Conservation (phyloP, 2,888 invertebrate species). For the Magallana nippona region DNA sequence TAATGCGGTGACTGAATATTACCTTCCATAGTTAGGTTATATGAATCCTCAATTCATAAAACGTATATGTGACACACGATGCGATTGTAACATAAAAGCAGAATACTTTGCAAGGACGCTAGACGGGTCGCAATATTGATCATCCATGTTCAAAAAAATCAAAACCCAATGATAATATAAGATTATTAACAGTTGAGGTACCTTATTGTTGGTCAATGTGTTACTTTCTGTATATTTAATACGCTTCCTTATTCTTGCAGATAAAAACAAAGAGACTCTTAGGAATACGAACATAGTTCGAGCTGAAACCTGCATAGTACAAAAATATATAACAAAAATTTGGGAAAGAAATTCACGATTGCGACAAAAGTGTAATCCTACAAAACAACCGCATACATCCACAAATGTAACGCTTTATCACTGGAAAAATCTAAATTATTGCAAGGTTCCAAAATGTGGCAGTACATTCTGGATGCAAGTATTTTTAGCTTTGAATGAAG, state of each 20-base stretch:
- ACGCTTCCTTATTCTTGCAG: background rate
- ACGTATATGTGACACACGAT: too few relatives aligned
- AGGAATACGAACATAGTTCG: background rate
- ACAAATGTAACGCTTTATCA: background rate
- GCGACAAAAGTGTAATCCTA: background rate
- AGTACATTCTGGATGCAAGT: constrained; percentile 37
- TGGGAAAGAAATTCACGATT: constrained; percentile 14
- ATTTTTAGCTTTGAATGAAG: constrained; percentile 18
- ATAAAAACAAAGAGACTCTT: background rate
- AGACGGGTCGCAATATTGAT: too few relatives aligned
- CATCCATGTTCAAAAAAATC: too few relatives aligned
- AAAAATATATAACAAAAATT: background rate
- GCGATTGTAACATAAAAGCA: too few relatives aligned
- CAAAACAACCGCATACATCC: background rate
- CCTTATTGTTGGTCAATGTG: too few relatives aligned
- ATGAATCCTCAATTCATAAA: too few relatives aligned
- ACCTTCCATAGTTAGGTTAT: too few relatives aligned
- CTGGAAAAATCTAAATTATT: constrained; percentile 19
- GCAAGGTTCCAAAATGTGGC: constrained; percentile 44
- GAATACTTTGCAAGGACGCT: too few relatives aligned
- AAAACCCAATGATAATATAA: too few relatives aligned
- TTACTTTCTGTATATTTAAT: too few relatives aligned
- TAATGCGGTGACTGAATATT: too few relatives aligned
- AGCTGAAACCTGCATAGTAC: background rate
- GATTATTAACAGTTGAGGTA: too few relatives aligned